Evolutionary conservation across 2,888 invertebrate genomes (phyloP).

Genomic region (Venusia cambrica): DNA sequence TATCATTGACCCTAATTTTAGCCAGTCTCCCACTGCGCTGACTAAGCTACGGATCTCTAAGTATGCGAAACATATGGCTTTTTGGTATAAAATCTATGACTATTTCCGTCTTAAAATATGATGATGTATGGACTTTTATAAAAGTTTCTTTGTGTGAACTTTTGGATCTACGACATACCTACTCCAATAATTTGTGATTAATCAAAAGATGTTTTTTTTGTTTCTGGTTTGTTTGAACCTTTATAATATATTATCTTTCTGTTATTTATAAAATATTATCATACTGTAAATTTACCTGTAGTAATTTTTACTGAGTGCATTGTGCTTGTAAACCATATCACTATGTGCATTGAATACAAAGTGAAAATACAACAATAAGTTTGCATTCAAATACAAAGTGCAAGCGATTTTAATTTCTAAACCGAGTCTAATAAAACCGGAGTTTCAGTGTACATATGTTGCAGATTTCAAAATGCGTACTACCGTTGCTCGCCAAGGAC

Average conservation of each 20-base stretch:
- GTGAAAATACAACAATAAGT: slow-evolving; percentile 3
- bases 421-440: not conserved
- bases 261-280: too few relatives aligned
- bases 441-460: slow-evolving; percentile 1
- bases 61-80: slow-evolving; percentile 27
- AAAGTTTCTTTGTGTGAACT: too few relatives aligned
- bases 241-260: too few relatives aligned
- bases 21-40: slow-evolving; percentile 41
- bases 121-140: slow-evolving; percentile 8
- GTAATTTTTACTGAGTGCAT: too few relatives aligned
- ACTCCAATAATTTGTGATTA: too few relatives aligned
- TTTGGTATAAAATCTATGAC: slow-evolving; percentile 17
- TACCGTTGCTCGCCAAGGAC: slow-evolving; percentile 63
- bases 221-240: too few relatives aligned
- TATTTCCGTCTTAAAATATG: slow-evolving; percentile 7
- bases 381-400: not conserved
- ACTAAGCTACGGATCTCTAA: slow-evolving; percentile 30
- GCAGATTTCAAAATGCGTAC: slow-evolving; percentile 34
- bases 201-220: too few relatives aligned
- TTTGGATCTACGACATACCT: too few relatives aligned
- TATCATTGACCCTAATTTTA: slow-evolving; percentile 74
- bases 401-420: slow-evolving; percentile 11
- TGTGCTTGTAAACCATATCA: slow-evolving; percentile 1
- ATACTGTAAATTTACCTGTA: too few relatives aligned
- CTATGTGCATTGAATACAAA: slow-evolving; percentile 5